phyloP scores from a whole-genome alignment of 2,113 vertebrate species.

The Rhinolophus sinicus region DNA sequence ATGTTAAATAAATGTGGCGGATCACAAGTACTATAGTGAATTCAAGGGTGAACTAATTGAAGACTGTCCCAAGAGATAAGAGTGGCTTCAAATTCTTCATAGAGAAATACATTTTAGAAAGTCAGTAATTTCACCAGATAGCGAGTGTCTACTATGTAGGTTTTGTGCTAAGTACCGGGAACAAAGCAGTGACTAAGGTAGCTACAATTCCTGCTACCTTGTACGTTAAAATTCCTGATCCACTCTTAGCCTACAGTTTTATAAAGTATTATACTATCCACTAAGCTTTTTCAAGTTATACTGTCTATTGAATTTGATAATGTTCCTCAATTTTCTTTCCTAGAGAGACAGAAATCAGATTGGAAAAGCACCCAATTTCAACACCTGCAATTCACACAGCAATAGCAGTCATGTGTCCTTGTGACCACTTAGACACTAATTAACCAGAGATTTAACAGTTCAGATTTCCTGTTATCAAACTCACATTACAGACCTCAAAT shows the following conservation, averaged over 20 bases:
- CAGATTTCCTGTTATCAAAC: conserved; percentile 53
- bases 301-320: background rate
- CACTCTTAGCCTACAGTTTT: background rate
- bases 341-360: background rate
- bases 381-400: conserved; percentile 31
- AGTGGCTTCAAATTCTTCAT: background rate
- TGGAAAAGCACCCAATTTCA: conserved; percentile 42
- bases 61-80: background rate
- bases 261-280: background rate
- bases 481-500: conserved; percentile 23
- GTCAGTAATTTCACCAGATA: background rate
- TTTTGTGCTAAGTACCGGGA: background rate
- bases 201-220: background rate
- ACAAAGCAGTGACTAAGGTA: background rate
- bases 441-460: conserved; percentile 7
- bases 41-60: background rate
- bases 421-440: background rate
- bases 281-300: background rate
- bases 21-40: background rate
- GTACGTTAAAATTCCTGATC: background rate
- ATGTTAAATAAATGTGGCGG: background rate
- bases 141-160: background rate
- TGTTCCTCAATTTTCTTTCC: background rate
- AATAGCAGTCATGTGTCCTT: background rate
- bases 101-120: background rate